These are phyloP conservation scores for Hemibagrus guttatus DNA, from an alignment of 2,797 vertebrate species.

Conservation along the genomic window DNA sequence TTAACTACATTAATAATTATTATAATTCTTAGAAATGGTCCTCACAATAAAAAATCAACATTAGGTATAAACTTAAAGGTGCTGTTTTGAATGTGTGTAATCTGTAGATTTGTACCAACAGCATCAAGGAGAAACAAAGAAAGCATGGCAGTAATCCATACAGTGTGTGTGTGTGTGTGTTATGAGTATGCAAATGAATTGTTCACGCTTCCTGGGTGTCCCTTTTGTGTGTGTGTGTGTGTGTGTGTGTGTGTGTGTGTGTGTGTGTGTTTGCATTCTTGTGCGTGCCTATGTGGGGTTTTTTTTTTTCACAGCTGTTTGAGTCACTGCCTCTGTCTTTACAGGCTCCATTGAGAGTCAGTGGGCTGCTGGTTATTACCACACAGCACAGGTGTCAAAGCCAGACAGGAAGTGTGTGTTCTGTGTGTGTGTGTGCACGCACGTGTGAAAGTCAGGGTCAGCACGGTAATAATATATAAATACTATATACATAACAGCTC, in stretches of 20 bases:
- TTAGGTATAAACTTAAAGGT: too few relatives aligned
- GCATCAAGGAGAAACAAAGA: too few relatives aligned
- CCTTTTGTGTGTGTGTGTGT: not conserved
- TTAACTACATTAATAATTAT: too few relatives aligned
- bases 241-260: conserved; percentile 26
- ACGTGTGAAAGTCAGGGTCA: not conserved
- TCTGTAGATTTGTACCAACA: too few relatives aligned
- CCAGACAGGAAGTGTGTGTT: not conserved
- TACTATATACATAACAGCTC: not conserved
- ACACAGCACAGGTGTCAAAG: conserved; percentile 39
- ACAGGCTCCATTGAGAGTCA: conserved; percentile 45
- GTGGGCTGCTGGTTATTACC: conserved; percentile 39
- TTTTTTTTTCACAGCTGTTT: conserved; percentile 37
- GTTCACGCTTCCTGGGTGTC: conserved; percentile 26
- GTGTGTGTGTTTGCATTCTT: not conserved
- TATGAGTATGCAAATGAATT: conserved; percentile 47
- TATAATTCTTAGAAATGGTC: too few relatives aligned
- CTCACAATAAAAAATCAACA: too few relatives aligned
- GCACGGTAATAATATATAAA: not conserved
- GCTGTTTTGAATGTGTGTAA: too few relatives aligned
- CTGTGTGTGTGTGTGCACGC: not conserved
- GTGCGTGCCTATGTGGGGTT: conserved; percentile 22
- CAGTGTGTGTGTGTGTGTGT: conserved; percentile 58
- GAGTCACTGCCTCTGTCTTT: conserved; percentile 12
- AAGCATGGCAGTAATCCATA: too few relatives aligned